A percentile compares a stretch with the other conserved stretches of the same genome.
Conservation (phyloP, 1,140 invertebrate species). For the Trichonephila clavata region DNA sequence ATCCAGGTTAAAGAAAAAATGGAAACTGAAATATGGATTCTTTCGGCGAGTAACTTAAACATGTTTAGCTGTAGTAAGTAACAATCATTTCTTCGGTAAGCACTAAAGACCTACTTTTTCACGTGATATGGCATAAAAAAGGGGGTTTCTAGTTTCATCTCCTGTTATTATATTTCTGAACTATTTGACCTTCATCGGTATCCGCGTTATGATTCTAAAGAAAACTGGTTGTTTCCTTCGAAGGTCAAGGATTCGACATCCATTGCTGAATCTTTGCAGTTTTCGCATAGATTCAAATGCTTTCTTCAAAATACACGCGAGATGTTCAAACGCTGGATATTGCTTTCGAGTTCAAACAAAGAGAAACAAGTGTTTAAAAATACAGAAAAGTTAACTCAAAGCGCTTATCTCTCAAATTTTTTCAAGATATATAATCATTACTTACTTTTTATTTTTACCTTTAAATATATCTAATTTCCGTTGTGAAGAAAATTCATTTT, state of each 20-base stretch:
- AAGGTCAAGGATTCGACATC: conserved; percentile 34
- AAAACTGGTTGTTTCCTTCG: conserved; percentile 55
- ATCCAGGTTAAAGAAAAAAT: conserved; percentile 23
- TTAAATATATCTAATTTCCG: no score
- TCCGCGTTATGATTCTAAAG: background rate
- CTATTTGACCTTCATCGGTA: conserved; percentile 60
- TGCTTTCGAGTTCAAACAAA: no score
- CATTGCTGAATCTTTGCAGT: background rate
- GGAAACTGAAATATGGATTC: conserved; percentile 7
- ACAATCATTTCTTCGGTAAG: background rate
- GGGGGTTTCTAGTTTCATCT: conserved; percentile 2
- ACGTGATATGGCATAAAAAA: conserved; percentile 21
- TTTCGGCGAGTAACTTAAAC: background rate
- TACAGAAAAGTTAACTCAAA: no score
- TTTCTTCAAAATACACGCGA: background rate
- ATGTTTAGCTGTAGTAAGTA: background rate
- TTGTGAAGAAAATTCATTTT: no score
- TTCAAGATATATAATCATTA: no score
- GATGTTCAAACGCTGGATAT: no score
- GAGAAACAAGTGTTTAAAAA: no score
- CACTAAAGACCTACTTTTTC: conserved; percentile 48
- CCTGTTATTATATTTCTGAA: conserved; percentile 32
- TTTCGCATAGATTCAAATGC: background rate
- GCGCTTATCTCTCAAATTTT: no score
- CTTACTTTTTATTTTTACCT: no score